Evolutionary conservation across 1,140 invertebrate genomes (phyloP).

Genomic region (Ctenoplectra terminalis): DNA sequence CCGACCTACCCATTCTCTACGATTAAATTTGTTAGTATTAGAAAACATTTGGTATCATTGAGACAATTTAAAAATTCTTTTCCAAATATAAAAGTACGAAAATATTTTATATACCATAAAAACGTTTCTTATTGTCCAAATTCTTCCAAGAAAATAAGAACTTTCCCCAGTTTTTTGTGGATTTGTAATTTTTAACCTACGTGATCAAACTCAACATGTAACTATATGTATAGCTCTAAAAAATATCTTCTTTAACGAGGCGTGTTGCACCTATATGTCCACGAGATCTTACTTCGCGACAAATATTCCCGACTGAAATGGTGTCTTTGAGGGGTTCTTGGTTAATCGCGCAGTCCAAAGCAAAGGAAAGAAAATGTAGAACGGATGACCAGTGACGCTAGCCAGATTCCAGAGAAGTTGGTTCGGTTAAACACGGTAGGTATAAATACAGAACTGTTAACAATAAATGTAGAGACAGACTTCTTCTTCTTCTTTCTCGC

Average conservation of each 20-base stretch:
- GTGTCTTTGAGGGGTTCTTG: neutral
- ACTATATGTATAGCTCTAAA: no score
- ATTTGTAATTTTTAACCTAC: no score
- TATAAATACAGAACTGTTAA: conserved; percentile 65
- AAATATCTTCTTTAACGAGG: no score
- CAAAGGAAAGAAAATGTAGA: conserved; percentile 26
- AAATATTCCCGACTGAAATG: neutral
- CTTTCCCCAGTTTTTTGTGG: no score
- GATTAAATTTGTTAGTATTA: neutral
- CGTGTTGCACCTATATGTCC: no score
- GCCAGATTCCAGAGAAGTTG: conserved; percentile 54
- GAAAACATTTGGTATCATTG: neutral
- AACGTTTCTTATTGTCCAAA: no score
- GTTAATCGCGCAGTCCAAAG: no score
- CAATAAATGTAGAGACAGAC: conserved; percentile 59
- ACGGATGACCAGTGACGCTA: conserved; percentile 49
- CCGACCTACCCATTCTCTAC: neutral
- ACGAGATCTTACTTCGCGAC: neutral
- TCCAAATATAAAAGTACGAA: no score
- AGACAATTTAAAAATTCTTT: no score
- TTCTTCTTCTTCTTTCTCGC: conserved; percentile 35
- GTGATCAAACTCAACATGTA: no score
- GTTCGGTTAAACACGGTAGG: conserved; percentile 62
- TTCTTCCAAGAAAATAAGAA: no score
- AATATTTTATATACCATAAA: no score